Evolutionary conservation across 1,140 invertebrate species (phyloP), one percentile per base, ranked within the genome.

Genomic region (Pogonomyrmex californicus): DNA sequence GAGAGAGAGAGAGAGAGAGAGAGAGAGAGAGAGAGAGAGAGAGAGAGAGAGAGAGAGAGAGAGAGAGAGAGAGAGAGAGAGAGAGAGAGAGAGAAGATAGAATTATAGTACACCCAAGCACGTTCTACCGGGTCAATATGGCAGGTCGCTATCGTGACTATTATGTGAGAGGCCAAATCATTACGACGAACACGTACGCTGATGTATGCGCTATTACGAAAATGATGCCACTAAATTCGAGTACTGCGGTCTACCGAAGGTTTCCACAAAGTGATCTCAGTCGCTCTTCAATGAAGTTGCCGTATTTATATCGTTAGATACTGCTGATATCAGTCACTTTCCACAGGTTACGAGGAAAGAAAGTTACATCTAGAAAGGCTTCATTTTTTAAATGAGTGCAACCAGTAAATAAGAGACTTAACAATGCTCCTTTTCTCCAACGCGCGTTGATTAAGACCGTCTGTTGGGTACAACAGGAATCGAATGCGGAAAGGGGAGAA

Each of bases 211-310:
- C 68, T 83, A 83, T 83, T 83, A 83, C 54, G 79, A 83, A 83
- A 83, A 83, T 83, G 79, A 83, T 75, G 79, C 68, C 68, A 83
- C 79, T 83, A 47, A 83, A 83, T 83, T 75, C 68, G 75, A 83
- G 54, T 51, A 56, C 41, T 60, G 68, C 17, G 68, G 75, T 83
- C 54, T 73, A 83, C 33, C 79, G 5, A 6, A 70, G 79, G 30
- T 56, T 75, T 82, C 30, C 41, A 71, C 17, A 7, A 75, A 71
- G 41, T 71, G 10, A 23, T 62, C n/a, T 73, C 33, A 54, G 6
- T 51, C 7, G 12, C 30, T 81, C 56, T 36, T 58, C 51, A 44
- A 58, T 58, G 0, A 68, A 68, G 17, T 71, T 14, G 30, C 12
- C 12, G 17, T 9, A 5, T 44, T 81, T 58, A 2, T 44, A 44